Percentiles rank a stretch among this genome's conserved stretches.
phyloP scores from a whole-genome alignment of 2,113 vertebrate genomes.

The Rana temporaria region DNA sequence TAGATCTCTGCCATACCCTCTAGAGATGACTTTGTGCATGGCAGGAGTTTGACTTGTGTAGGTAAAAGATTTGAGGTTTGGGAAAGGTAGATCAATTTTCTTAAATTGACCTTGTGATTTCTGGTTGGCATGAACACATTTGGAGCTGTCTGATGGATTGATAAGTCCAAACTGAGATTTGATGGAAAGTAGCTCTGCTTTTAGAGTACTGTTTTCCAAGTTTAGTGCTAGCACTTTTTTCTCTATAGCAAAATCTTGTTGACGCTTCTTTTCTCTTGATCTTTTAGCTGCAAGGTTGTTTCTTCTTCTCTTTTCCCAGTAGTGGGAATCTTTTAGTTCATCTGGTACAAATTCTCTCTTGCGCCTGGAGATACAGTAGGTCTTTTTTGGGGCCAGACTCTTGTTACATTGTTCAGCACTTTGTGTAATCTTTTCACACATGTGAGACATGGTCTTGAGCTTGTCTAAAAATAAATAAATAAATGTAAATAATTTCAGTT shows the following conservation, averaged over 20 bases:
- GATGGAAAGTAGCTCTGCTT: constrained; percentile 67
- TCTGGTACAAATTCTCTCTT: constrained; percentile 69
- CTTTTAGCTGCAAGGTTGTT: constrained; percentile 76
- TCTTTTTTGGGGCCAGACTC: neutral
- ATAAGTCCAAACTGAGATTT: constrained; percentile 58
- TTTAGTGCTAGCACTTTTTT: constrained; percentile 70
- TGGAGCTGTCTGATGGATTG: neutral
- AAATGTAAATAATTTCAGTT: neutral
- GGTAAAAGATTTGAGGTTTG: neutral
- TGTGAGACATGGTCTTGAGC: neutral
- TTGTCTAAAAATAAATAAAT: neutral
- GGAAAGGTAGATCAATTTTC: neutral
- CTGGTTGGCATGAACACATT: neutral
- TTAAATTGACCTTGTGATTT: neutral
- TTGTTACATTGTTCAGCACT: neutral
- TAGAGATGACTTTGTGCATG: neutral
- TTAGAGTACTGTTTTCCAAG: constrained; percentile 71
- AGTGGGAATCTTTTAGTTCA: constrained; percentile 69
- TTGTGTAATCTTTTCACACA: neutral
- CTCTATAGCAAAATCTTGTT: constrained; percentile 71
- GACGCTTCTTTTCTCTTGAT: constrained; percentile 70
- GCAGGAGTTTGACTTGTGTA: neutral
- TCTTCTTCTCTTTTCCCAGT: constrained; percentile 75
- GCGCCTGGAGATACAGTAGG: constrained; percentile 57
- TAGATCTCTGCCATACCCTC: neutral